Evolutionary conservation across 2,797 vertebrate species (phyloP).

Genomic region (Graptemys geographica): DNA sequence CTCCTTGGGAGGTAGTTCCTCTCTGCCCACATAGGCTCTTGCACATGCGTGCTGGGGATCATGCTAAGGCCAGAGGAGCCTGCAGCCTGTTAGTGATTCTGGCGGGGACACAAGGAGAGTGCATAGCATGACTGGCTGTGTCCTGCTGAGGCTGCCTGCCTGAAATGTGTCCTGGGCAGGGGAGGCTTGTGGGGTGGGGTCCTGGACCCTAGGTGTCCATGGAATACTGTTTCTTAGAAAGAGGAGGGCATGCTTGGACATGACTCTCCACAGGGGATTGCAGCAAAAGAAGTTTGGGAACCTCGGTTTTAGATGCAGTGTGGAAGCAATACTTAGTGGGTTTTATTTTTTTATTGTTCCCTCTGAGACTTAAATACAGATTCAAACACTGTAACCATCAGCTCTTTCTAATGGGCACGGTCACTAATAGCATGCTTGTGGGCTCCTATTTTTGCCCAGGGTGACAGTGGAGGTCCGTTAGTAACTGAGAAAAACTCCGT

Average conservation of each 20-base stretch:
- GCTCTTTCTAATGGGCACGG: neutral
- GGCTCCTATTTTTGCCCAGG: conserved; percentile 73
- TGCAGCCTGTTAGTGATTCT: neutral
- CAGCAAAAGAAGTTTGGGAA: neutral
- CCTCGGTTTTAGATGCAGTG: neutral
- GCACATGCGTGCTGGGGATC: neutral
- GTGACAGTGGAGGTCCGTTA: conserved; percentile 87
- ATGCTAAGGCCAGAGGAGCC: neutral
- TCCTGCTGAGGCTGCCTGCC: neutral
- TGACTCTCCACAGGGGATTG: neutral
- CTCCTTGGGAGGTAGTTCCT: neutral
- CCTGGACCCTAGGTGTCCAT: neutral
- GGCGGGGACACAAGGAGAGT: neutral
- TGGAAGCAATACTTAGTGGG: neutral
- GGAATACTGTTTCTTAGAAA: neutral
- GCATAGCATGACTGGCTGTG: neutral
- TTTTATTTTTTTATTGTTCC: neutral
- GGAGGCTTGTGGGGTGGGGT: neutral
- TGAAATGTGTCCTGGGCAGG: neutral
- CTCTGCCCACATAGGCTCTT: neutral
- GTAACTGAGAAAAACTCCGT: conserved; percentile 79
- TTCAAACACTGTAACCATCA: neutral
- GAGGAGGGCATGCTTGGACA: neutral
- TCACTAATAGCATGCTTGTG: neutral
- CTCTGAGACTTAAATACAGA: neutral